Conservation (phyloP, 1,140 invertebrate genomes). For the Subanguina moxae region DNA sequence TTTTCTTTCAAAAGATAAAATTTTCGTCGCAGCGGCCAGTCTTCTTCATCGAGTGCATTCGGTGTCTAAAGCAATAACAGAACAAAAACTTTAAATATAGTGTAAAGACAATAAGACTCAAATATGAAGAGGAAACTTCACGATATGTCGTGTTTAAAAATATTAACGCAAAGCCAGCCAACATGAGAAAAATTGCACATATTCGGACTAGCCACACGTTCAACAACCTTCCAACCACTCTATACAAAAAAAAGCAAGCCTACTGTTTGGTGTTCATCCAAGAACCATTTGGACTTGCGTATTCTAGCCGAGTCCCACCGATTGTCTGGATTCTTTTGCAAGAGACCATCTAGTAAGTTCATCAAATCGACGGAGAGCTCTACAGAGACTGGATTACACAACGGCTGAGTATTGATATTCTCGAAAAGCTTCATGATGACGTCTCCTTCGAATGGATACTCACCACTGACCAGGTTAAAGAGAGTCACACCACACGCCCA, state of each 20-base stretch:
- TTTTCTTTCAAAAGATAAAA: neutral
- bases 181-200: too few species aligned
- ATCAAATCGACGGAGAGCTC: constrained; percentile 13
- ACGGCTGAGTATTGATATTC: constrained; percentile 31
- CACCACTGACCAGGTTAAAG: constrained; percentile 55
- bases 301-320: constrained; percentile 36
- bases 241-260: neutral
- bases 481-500: constrained; percentile 55
- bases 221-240: too few species aligned
- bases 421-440: constrained; percentile 50
- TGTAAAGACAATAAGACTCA: too few species aligned
- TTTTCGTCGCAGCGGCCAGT: neutral
- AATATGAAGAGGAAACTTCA: too few species aligned
- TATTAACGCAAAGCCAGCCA: too few species aligned
- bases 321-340: constrained; percentile 38
- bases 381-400: constrained; percentile 28
- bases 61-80: too few species aligned
- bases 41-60: neutral
- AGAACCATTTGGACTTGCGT: constrained; percentile 26
- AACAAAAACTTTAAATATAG: too few species aligned
- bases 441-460: constrained; percentile 56
- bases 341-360: constrained; percentile 34
- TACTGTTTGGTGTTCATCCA: neutral
- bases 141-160: too few species aligned
- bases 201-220: too few species aligned